Evolutionary conservation across 2,888 invertebrate species (phyloP).

Genomic region (Rotaria magnacalcarata): DNA sequence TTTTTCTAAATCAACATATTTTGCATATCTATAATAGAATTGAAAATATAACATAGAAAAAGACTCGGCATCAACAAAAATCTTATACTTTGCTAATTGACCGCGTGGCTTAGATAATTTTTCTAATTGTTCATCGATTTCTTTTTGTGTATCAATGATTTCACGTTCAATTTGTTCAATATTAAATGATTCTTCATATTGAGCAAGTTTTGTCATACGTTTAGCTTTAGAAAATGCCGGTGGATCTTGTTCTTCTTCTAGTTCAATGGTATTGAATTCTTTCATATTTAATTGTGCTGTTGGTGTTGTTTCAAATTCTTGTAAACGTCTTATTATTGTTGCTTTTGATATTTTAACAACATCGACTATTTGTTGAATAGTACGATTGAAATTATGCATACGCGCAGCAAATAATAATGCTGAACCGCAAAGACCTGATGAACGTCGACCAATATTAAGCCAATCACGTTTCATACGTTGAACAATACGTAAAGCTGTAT

Average conservation of each 20-base stretch:
- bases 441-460: slow-evolving; percentile 87
- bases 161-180: slow-evolving; percentile 42
- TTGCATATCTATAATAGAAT: background rate
- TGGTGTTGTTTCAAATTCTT: slow-evolving; percentile 93
- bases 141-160: slow-evolving; percentile 42
- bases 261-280: slow-evolving; percentile 67
- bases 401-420: slow-evolving; percentile 88
- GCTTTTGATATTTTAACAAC: slow-evolving; percentile 92
- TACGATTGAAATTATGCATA: slow-evolving; percentile 82
- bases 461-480: slow-evolving; percentile 97
- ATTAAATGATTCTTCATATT: slow-evolving; percentile 45
- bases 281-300: slow-evolving; percentile 87
- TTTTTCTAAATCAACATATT: slow-evolving; percentile 37
- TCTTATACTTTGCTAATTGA: slow-evolving; percentile 39
- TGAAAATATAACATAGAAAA: background rate
- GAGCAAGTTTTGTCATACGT: slow-evolving; percentile 44
- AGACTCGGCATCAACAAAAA: background rate
- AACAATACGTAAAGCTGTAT: slow-evolving; percentile 85
- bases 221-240: slow-evolving; percentile 39
- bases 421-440: slow-evolving; percentile 94
- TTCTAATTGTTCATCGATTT: slow-evolving; percentile 44
- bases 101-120: slow-evolving; percentile 44
- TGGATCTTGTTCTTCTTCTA: slow-evolving; percentile 46
- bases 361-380: slow-evolving; percentile 79
- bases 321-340: slow-evolving; percentile 75